phyloP scores from a whole-genome alignment of 2,797 vertebrate genomes.

The Meriones psammophilus region DNA sequence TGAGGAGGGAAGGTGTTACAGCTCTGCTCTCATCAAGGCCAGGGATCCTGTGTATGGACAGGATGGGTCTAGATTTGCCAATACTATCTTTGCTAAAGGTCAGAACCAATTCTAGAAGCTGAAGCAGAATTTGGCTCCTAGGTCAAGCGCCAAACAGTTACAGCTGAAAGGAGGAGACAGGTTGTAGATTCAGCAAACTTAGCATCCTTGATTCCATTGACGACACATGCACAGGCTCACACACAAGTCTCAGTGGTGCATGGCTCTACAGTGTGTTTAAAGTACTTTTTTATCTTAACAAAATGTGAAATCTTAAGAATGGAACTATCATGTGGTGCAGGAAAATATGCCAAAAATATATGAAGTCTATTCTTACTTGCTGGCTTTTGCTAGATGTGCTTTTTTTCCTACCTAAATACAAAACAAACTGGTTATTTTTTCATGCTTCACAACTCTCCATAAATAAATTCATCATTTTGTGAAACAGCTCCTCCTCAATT shows the following conservation, averaged over 20 bases:
- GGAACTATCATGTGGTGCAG: slow-evolving; percentile 25
- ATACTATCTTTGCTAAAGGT: not conserved
- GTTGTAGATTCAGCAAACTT: not conserved
- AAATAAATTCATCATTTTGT: slow-evolving; percentile 67
- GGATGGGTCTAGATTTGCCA: not conserved
- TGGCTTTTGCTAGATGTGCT: not conserved
- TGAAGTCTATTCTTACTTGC: not conserved
- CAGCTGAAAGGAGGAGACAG: not conserved
- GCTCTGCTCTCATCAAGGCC: not conserved
- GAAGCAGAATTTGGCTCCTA: slow-evolving; percentile 38
- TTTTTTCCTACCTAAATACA: slow-evolving; percentile 20
- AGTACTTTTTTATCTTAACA: slow-evolving; percentile 11
- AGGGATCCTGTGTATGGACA: not conserved
- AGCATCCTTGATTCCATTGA: not conserved
- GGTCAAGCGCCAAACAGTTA: slow-evolving; percentile 4
- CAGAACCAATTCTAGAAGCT: not conserved
- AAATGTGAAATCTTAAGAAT: slow-evolving; percentile 38
- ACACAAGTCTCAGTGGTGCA: too few species aligned
- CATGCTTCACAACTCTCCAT: slow-evolving; percentile 62
- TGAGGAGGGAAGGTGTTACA: not conserved
- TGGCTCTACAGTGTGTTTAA: slow-evolving; percentile 20
- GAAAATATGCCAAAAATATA: slow-evolving; percentile 30
- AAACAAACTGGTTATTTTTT: slow-evolving; percentile 28
- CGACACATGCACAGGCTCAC: not conserved
- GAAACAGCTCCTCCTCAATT: slow-evolving; percentile 47